Evolutionary conservation across 2,797 vertebrate genomes (phyloP).

Genomic region (Sebastes itinus): DNA sequence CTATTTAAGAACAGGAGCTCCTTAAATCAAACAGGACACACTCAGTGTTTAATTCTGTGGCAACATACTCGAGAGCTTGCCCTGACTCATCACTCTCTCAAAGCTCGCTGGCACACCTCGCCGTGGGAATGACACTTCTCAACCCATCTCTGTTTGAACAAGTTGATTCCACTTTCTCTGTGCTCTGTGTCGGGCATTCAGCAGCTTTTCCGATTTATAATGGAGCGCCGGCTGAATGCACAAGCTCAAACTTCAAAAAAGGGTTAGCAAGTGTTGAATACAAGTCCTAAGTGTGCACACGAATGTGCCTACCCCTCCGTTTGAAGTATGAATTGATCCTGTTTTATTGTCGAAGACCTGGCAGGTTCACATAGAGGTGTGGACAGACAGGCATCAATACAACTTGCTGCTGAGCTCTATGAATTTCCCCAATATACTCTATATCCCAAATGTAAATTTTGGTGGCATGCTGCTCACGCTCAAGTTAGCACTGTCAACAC

Average conservation of each 20-base stretch:
- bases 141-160: slow-evolving; percentile 77
- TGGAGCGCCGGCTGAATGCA: slow-evolving; percentile 39
- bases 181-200: slow-evolving; percentile 44
- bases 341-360: slow-evolving; percentile 21
- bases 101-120: slow-evolving; percentile 72
- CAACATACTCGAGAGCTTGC: slow-evolving; percentile 68
- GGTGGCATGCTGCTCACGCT: not conserved
- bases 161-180: slow-evolving; percentile 75
- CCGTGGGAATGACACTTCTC: slow-evolving; percentile 81
- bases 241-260: slow-evolving; percentile 53
- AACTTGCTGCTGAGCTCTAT: slow-evolving; percentile 12
- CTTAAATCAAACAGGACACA: slow-evolving; percentile 77
- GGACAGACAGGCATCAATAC: slow-evolving; percentile 29
- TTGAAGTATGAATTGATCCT: slow-evolving; percentile 54
- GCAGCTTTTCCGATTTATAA: slow-evolving; percentile 44
- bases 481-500: not conserved
- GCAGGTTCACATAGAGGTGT: slow-evolving; percentile 36
- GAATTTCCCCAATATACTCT: not conserved
- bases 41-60: slow-evolving; percentile 67
- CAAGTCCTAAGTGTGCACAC: slow-evolving; percentile 32
- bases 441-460: slow-evolving; percentile 1
- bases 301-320: slow-evolving; percentile 19
- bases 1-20: slow-evolving; percentile 75
- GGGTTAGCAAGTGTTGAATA: slow-evolving; percentile 31
- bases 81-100: slow-evolving; percentile 78